Conservation (phyloP, 2,888 invertebrate genomes). For the Clostera curtula region DNA sequence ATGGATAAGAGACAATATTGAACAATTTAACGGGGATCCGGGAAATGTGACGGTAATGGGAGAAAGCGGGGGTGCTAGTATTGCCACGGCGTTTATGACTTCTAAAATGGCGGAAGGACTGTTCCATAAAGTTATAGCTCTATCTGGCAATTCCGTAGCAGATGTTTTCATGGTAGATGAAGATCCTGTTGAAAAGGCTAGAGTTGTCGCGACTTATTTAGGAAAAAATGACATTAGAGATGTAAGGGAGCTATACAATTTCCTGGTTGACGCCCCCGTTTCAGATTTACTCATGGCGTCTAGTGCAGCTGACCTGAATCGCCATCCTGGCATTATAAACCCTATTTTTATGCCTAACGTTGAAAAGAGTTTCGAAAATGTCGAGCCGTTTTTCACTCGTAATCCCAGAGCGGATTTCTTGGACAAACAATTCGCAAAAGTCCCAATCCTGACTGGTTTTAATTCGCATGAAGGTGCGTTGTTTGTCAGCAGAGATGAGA, state of each 20-base stretch:
- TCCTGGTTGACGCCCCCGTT: slow-evolving; percentile 30
- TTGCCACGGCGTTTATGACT: slow-evolving; percentile 36
- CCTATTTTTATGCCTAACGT: slow-evolving; percentile 46
- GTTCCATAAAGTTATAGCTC: slow-evolving; percentile 44
- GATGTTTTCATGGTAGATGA: slow-evolving; percentile 45
- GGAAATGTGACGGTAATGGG: slow-evolving; percentile 50
- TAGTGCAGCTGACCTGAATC: slow-evolving; percentile 31
- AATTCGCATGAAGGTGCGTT: slow-evolving; percentile 47
- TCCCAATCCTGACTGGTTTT: slow-evolving; percentile 38
- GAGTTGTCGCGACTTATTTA: slow-evolving; percentile 31
- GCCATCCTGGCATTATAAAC: slow-evolving; percentile 28
- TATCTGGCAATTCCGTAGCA: slow-evolving; percentile 44
- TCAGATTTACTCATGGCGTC: slow-evolving; percentile 45
- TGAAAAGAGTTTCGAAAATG: slow-evolving; percentile 41
- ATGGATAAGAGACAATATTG: slow-evolving; percentile 55
- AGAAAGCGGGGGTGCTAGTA: slow-evolving; percentile 53
- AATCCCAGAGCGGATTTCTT: slow-evolving; percentile 33
- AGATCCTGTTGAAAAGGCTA: slow-evolving; percentile 43
- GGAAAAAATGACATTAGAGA: slow-evolving; percentile 35
- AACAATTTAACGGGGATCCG: slow-evolving; percentile 45
- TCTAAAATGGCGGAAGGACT: slow-evolving; percentile 45
- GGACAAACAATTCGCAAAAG: slow-evolving; percentile 32
- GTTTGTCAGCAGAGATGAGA: slow-evolving; percentile 34
- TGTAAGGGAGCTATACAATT: slow-evolving; percentile 30
- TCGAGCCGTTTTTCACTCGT: slow-evolving; percentile 41